Evolutionary conservation across 1,140 invertebrate genomes (phyloP).

Genomic region (Drosophila dunni): DNA sequence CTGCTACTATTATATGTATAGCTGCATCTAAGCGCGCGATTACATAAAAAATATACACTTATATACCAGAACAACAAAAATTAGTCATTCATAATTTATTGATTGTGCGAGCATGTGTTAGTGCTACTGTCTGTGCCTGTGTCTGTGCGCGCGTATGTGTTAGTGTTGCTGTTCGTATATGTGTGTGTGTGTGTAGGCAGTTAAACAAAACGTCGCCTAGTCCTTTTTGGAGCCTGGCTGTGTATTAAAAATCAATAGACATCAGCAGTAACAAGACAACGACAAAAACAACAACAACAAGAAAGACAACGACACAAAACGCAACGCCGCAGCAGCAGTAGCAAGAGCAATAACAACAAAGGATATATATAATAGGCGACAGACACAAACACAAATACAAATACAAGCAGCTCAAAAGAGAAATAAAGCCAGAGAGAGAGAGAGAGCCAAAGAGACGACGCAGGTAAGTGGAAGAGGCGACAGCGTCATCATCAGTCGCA

Average conservation of each 20-base stretch:
- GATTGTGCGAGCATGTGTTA: conserved; percentile 37
- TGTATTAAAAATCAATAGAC: conserved; percentile 52
- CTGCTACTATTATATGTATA: conserved; percentile 9
- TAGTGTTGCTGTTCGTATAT: conserved; percentile 1
- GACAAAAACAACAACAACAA: conserved; percentile 3
- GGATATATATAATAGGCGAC: conserved; percentile 37
- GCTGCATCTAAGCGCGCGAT: conserved; percentile 20
- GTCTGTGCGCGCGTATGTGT: not conserved
- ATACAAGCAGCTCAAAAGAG: conserved; percentile 18
- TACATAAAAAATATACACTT: conserved; percentile 38
- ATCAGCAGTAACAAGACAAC: conserved; percentile 40
- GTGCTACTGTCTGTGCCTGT: conserved; percentile 5
- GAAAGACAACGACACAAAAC: conserved; percentile 11
- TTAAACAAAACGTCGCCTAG: conserved; percentile 37
- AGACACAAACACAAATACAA: conserved; percentile 25
- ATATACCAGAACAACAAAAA: conserved; percentile 29
- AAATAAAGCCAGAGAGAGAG: conserved; percentile 2
- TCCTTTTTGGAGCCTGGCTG: conserved; percentile 26
- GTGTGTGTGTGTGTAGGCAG: conserved; percentile 32
- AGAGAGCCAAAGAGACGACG: conserved; percentile 4
- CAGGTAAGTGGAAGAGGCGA: conserved; percentile 35
- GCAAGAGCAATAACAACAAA: conserved; percentile 30
- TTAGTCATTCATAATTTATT: conserved; percentile 60
- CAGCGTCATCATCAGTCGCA: conserved; percentile 16
- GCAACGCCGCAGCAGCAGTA: conserved; percentile 14